A percentile compares a stretch with the other conserved stretches of the same genome.
These are phyloP conservation scores for Cinclus cinclus DNA, from an alignment of 2,113 vertebrate genomes.

Conservation along the genomic window DNA sequence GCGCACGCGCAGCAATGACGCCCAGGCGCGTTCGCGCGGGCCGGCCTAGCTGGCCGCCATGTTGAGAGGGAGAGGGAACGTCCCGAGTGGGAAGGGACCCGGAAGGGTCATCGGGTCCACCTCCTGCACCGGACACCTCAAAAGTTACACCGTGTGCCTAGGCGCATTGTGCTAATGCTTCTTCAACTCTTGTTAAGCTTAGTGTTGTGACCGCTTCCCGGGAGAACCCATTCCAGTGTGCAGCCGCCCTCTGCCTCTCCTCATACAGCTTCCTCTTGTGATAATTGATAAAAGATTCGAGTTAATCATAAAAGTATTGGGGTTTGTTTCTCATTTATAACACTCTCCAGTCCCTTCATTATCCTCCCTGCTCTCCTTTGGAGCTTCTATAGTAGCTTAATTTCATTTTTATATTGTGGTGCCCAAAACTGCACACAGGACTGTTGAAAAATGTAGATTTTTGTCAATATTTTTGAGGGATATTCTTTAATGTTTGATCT, in stretches of 20 bases:
- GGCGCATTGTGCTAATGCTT: neutral
- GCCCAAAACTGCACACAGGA: neutral
- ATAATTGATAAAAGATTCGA: too few relatives aligned
- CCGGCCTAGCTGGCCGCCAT: accelerated
- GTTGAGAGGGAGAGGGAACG: accelerated
- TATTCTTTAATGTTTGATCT: neutral
- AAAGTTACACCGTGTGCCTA: accelerated
- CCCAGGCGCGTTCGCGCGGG: accelerated
- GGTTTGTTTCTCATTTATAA: too few relatives aligned
- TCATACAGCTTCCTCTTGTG: neutral
- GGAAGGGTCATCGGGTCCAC: accelerated
- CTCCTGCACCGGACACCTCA: neutral
- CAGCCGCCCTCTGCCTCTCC: accelerated
- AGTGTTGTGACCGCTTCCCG: accelerated
- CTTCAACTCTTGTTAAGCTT: too few relatives aligned
- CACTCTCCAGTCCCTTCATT: neutral
- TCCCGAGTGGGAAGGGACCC: accelerated
- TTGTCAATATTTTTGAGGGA: neutral
- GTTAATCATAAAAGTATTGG: too few relatives aligned
- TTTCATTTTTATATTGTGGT: neutral
- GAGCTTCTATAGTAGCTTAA: accelerated
- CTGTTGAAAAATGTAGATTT: neutral
- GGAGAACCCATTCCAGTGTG: neutral
- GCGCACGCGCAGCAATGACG: accelerated
- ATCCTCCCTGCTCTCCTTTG: neutral